phyloP scores from a whole-genome alignment of 2,113 vertebrate genomes.

The Emydocephalus ijimae region DNA sequence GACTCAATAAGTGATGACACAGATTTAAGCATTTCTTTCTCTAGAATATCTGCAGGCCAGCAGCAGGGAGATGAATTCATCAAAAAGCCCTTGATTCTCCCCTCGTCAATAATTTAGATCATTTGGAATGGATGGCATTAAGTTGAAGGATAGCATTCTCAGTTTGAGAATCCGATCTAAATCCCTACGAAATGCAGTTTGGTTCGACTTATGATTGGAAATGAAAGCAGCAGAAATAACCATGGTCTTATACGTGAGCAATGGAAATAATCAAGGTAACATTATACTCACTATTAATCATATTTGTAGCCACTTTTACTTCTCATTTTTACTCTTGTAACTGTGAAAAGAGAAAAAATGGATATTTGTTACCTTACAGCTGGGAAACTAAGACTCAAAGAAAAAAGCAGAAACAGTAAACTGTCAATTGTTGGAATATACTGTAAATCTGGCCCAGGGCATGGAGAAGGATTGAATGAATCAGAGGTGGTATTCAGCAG shows the following conservation, averaged over 20 bases:
- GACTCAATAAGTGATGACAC: not conserved
- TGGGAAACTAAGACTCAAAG: not conserved
- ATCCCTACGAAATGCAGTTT: not conserved
- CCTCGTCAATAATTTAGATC: not conserved
- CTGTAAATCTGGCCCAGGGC: not conserved
- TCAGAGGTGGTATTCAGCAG: not conserved
- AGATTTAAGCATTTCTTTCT: not conserved
- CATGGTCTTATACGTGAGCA: not conserved
- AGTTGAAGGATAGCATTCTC: fast-evolving
- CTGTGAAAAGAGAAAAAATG: not conserved
- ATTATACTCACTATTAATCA: not conserved
- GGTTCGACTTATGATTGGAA: not conserved
- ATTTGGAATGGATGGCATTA: not conserved
- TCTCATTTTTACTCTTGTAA: not conserved
- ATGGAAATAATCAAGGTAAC: not conserved
- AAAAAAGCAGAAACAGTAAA: not conserved
- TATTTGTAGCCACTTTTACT: not conserved
- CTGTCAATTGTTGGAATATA: not conserved
- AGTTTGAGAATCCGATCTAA: not conserved
- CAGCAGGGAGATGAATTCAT: not conserved
- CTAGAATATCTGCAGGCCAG: not conserved
- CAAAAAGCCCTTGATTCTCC: fast-evolving
- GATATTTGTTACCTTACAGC: not conserved
- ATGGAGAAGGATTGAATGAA: not conserved
- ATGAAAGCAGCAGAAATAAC: not conserved